These are phyloP conservation scores for Aculops lycopersici DNA, from an alignment of 1,140 invertebrate species.

Conservation along the genomic window DNA sequence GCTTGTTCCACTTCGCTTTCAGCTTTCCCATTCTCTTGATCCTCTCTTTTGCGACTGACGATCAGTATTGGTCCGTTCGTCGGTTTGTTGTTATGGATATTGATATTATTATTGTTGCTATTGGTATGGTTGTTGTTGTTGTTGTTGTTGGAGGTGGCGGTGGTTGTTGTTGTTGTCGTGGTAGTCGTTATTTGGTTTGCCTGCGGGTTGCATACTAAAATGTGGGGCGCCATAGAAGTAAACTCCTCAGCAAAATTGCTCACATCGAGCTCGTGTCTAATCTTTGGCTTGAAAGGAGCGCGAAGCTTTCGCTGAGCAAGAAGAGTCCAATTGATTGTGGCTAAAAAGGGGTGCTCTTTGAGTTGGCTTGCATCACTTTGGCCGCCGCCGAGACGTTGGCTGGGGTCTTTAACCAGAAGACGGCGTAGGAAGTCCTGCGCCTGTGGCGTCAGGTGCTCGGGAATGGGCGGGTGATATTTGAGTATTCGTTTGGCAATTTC, in stretches of 20 bases:
- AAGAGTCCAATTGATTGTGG: slow-evolving; percentile 37
- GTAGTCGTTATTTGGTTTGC: slow-evolving; percentile 28
- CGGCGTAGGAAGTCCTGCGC: slow-evolving; percentile 32
- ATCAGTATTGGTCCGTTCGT: too few relatives aligned
- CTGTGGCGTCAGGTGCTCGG: slow-evolving; percentile 26
- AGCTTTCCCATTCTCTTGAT: neutral
- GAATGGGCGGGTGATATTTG: slow-evolving; percentile 48
- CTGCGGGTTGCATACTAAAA: slow-evolving; percentile 19
- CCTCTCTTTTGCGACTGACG: too few relatives aligned
- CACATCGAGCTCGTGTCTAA: slow-evolving; percentile 41
- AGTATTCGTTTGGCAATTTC: slow-evolving; percentile 70
- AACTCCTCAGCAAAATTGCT: slow-evolving; percentile 89
- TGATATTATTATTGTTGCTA: too few relatives aligned
- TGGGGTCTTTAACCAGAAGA: slow-evolving; percentile 56
- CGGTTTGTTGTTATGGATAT: too few relatives aligned
- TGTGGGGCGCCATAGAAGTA: slow-evolving; percentile 46
- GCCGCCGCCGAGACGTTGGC: slow-evolving; percentile 45
- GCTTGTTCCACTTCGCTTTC: neutral
- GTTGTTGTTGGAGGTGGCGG: too few relatives aligned
- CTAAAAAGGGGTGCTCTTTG: slow-evolving; percentile 54
- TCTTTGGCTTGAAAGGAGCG: slow-evolving; percentile 46
- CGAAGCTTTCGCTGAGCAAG: slow-evolving; percentile 32
- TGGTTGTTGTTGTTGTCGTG: slow-evolving; percentile 1
- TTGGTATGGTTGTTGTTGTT: too few relatives aligned
- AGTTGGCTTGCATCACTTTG: slow-evolving; percentile 42